Conservation (phyloP, 2,113 vertebrate species). For the Bostrychus sinensis region DNA sequence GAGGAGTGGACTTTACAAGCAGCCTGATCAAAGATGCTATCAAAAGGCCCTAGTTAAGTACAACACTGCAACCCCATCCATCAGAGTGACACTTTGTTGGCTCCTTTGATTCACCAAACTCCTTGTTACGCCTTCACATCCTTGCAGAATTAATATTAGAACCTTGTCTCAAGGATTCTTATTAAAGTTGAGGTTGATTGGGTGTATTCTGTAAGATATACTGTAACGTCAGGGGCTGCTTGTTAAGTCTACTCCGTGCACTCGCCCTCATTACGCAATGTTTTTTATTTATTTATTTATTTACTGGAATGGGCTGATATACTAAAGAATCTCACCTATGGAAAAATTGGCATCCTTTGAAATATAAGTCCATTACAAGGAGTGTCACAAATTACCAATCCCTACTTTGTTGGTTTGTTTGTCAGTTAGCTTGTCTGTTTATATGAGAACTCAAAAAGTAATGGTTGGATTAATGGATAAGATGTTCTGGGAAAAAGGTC, state of each 20-base stretch:
- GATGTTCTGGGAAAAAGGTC: too few relatives aligned
- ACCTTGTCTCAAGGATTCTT: not conserved
- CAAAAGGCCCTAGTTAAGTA: not conserved
- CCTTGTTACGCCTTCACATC: not conserved
- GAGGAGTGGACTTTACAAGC: slow-evolving; percentile 43
- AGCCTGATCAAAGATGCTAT: slow-evolving; percentile 28
- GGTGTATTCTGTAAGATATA: not conserved
- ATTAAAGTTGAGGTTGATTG: not conserved
- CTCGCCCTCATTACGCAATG: not conserved
- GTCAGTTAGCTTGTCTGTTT: too few relatives aligned
- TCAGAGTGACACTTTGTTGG: not conserved
- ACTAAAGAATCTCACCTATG: not conserved
- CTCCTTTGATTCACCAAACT: not conserved
- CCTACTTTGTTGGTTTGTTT: not conserved
- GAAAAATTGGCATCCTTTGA: not conserved
- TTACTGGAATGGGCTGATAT: slow-evolving; percentile 12
- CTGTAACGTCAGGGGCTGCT: slow-evolving; percentile 32
- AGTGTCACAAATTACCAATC: not conserved
- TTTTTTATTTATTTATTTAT: too few relatives aligned
- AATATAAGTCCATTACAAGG: not conserved
- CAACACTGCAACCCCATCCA: not conserved
- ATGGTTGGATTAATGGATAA: too few relatives aligned
- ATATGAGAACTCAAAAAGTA: too few relatives aligned
- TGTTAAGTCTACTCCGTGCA: slow-evolving; percentile 21
- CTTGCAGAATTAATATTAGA: not conserved